A percentile compares a stretch with the other conserved stretches of the same genome.
Conservation (phyloP, 2,888 invertebrate genomes). For the Rhagonycha fulva region DNA sequence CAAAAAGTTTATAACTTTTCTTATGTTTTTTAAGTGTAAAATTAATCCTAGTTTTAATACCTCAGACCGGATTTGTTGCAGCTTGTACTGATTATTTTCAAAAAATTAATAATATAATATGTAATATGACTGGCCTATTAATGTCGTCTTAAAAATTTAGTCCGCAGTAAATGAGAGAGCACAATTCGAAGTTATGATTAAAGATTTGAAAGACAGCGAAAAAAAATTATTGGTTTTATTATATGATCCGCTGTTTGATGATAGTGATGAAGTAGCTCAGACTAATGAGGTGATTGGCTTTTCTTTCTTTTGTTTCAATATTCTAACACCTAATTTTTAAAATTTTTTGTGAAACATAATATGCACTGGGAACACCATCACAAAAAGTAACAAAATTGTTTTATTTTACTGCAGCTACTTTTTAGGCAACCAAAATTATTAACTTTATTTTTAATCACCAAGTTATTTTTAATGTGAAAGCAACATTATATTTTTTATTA, state of each 20-base stretch:
- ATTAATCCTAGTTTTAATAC: too few species aligned
- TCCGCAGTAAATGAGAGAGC: constrained; percentile 53
- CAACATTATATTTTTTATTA: not conserved
- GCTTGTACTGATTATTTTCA: too few species aligned
- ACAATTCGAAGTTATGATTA: constrained; percentile 68
- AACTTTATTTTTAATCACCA: not conserved
- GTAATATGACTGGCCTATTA: not conserved
- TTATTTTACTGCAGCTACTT: not conserved
- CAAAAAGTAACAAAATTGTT: not conserved
- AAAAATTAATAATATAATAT: too few species aligned
- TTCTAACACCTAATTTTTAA: not conserved
- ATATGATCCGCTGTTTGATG: constrained; percentile 37
- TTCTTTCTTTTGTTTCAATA: not conserved
- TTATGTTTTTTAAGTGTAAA: too few species aligned
- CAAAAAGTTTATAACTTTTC: too few species aligned
- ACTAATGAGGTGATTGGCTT: constrained; percentile 31
- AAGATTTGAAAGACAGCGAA: constrained; percentile 73
- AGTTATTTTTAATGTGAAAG: not conserved
- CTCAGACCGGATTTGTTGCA: too few species aligned
- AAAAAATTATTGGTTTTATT: constrained; percentile 65
- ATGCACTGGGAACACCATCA: not conserved
- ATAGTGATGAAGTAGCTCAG: constrained; percentile 41
- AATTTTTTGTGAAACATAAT: not conserved
- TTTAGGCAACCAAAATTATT: not conserved
- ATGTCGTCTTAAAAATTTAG: constrained; percentile 6